Percentiles rank a stretch among this genome's conserved stretches.
These are phyloP conservation scores for Cheilosia soror DNA, from an alignment of 2,888 invertebrate genomes.

Conservation along the genomic window DNA sequence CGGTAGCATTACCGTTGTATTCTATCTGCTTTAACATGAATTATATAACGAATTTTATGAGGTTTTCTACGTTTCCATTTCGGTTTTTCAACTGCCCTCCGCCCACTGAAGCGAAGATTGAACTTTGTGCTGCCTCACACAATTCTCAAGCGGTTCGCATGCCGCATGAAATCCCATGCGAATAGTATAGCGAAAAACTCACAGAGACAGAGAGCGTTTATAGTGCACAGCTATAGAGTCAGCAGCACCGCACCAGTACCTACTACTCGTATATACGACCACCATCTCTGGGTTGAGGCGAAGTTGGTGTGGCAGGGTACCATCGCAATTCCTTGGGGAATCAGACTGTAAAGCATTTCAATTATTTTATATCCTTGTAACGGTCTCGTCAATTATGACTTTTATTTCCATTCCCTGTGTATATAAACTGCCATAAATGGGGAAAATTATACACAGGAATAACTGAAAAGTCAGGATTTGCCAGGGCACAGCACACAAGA, in stretches of 20 bases:
- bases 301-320: background rate
- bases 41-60: constrained; percentile 68
- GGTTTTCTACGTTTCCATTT: constrained; percentile 63
- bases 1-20: constrained; percentile 59
- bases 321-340: constrained; percentile 67
- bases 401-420: constrained; percentile 64
- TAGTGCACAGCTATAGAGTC: constrained; percentile 16
- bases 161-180: constrained; percentile 69
- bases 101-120: constrained; percentile 28
- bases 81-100: constrained; percentile 1
- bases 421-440: constrained; percentile 69
- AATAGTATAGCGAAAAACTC: constrained; percentile 32
- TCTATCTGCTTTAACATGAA: constrained; percentile 75
- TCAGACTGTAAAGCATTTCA: constrained; percentile 75
- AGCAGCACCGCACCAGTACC: background rate
- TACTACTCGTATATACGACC: background rate
- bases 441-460: constrained; percentile 38
- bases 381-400: constrained; percentile 75
- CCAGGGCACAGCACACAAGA: constrained; percentile 23
- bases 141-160: constrained; percentile 73
- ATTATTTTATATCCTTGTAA: constrained; percentile 76
- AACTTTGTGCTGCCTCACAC: constrained; percentile 60
- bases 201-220: constrained; percentile 45
- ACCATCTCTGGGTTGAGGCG: background rate
- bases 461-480: constrained; percentile 67